These are phyloP conservation scores for Lacerta viridis DNA, from an alignment of 2,797 vertebrate species.

Conservation along the genomic window DNA sequence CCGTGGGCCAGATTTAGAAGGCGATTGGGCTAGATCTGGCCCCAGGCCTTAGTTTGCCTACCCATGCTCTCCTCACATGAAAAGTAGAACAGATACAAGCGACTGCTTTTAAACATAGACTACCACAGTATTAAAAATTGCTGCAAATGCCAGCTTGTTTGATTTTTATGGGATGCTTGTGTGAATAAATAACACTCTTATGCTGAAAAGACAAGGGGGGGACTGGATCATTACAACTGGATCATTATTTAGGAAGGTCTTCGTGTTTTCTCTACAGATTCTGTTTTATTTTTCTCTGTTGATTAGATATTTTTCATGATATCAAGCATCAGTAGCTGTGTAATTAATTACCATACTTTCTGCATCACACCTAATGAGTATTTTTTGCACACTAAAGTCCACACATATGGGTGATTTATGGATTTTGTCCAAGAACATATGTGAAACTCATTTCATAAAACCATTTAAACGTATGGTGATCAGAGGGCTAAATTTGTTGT, in stretches of 20 bases:
- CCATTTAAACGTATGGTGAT: conserved; percentile 23
- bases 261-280: conserved; percentile 25
- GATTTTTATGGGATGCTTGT: neutral
- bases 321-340: conserved; percentile 34
- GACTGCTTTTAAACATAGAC: conserved; percentile 28
- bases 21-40: too few relatives aligned
- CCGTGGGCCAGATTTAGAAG: too few relatives aligned
- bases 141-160: conserved; percentile 32
- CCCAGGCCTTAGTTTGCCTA: too few relatives aligned
- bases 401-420: conserved; percentile 51
- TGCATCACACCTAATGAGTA: conserved; percentile 46
- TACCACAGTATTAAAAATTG: conserved; percentile 43
- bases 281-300: conserved; percentile 23
- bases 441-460: conserved; percentile 44
- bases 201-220: neutral
- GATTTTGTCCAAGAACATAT: conserved; percentile 54
- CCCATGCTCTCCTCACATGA: neutral
- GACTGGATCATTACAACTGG: conserved; percentile 11
- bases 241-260: neutral
- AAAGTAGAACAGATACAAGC: conserved; percentile 52
- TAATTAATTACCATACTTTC: conserved; percentile 41
- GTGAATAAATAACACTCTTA: conserved; percentile 31
- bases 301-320: conserved; percentile 27
- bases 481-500: conserved; percentile 50
- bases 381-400: conserved; percentile 34